These are phyloP conservation scores for Amphiduros pacificus DNA, from an alignment of 2,888 invertebrate species.

Conservation along the genomic window DNA sequence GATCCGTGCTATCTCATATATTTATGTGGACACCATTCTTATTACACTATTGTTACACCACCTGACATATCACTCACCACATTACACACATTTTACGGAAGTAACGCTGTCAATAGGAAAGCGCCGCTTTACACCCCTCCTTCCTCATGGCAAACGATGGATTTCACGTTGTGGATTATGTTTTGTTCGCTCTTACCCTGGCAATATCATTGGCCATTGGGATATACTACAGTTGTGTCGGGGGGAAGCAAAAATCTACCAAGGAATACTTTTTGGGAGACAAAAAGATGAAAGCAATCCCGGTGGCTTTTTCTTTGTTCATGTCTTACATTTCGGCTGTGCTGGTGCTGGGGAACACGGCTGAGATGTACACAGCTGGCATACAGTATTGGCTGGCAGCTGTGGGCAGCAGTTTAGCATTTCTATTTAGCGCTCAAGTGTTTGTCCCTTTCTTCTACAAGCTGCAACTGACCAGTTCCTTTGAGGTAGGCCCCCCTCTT, in stretches of 20 bases:
- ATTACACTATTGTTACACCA: too few relatives aligned
- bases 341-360: conserved; percentile 15
- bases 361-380: conserved; percentile 15
- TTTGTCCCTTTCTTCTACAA: conserved; percentile 19
- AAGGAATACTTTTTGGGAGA: conserved; percentile 11
- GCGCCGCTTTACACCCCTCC: too few relatives aligned
- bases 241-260: not conserved
- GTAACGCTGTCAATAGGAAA: too few relatives aligned
- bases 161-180: conserved; percentile 7
- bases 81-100: too few relatives aligned
- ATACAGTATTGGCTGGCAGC: conserved; percentile 13
- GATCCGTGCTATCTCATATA: too few relatives aligned
- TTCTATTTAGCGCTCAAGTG: not conserved
- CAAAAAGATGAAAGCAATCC: not conserved
- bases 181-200: conserved; percentile 5
- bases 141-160: not conserved
- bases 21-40: too few relatives aligned
- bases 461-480: conserved; percentile 11
- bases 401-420: conserved; percentile 13
- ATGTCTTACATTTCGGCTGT: conserved; percentile 17
- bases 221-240: conserved; percentile 1
- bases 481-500: conserved; percentile 11
- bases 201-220: conserved; percentile 4
- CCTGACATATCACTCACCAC: too few relatives aligned
- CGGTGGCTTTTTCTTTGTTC: conserved; percentile 16